A percentile compares a stretch with the other conserved stretches of the same genome.
Evolutionary conservation across 35 echinoderm and acorn worm species (phyloP).

Genomic region (Strongylocentrotus purpuratus): DNA sequence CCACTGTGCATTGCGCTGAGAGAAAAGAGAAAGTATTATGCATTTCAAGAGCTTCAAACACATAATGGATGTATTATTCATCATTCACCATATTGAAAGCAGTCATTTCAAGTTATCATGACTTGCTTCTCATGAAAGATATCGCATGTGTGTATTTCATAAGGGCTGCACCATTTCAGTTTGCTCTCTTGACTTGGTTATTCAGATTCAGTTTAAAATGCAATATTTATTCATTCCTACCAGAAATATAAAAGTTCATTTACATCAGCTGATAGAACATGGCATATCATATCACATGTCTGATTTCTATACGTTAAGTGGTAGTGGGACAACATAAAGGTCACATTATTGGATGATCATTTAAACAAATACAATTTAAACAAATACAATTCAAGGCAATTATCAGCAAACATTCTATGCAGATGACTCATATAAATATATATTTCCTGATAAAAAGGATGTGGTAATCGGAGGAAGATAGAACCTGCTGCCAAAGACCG

Average conservation of each 20-base stretch:
- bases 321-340: not conserved
- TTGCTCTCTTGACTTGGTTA: not conserved
- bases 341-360: not conserved
- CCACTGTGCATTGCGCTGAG: not conserved
- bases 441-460: not conserved
- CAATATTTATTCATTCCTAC: no score
- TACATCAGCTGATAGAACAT: not conserved
- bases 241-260: not conserved
- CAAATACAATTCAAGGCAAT: conserved; percentile 2
- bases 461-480: not conserved
- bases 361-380: not conserved
- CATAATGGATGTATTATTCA: not conserved
- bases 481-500: not conserved
- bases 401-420: not conserved
- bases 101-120: not conserved
- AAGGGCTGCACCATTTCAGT: not conserved
- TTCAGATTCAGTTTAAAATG: no score
- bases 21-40: not conserved
- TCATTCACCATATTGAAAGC: not conserved
- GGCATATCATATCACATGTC: not conserved
- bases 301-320: not conserved
- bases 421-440: not conserved
- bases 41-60: not conserved
- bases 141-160: not conserved
- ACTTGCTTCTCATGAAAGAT: not conserved